Base-by-base conservation (phyloP, 2,888 invertebrate species). In the Torymus auratus region DNA sequence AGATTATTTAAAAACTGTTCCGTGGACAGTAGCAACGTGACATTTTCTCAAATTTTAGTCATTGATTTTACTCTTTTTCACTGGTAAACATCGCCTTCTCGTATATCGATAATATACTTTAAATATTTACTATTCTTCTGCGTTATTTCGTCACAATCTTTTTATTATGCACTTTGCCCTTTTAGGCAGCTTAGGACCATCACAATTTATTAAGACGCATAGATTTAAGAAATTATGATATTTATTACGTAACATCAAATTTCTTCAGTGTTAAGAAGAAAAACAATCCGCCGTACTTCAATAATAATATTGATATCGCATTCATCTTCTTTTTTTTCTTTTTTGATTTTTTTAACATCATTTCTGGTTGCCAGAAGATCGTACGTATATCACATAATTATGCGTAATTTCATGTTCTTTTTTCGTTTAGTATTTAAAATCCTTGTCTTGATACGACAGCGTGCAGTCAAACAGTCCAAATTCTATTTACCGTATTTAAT, bases 151-250 rank as follows among this genome's bases (percentile, higher is more conserved):
- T 75, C 64, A 67, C 60, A 71, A 61, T 80, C 55, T 61, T 80
- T 28, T 69, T 88, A 89, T 89, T 88, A 89, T 89, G 89, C 89
- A 89, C 89, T 88, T 89, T 82, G 83, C 88, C 88, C 86, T 83
- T 80, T 68, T 85, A 80, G 86, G 86, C 87, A 87, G 85, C 82
- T 88, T 86, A 88, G 86, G 84, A 88, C 87, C 89, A 87, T 88
- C 88, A 86, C 87, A 87, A 84, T 86, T 85, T 81, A 83, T 78
- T 80, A 85, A 81, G 76, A 79, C 70, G 67, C 65, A 28, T 78
- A 79, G 67, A 76, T 81, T 23, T 41, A 14, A 77, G 60, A 75
- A 79, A 76, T 53, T 4, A 67, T 65, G 70, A 74, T 67, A 70
- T 62, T 73, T 58, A 74, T 64, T 65, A 78, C 15, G 69, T 77